Base-by-base conservation (phyloP, 2,888 invertebrate species). In the Caenorhabditis macrosperma region DNA sequence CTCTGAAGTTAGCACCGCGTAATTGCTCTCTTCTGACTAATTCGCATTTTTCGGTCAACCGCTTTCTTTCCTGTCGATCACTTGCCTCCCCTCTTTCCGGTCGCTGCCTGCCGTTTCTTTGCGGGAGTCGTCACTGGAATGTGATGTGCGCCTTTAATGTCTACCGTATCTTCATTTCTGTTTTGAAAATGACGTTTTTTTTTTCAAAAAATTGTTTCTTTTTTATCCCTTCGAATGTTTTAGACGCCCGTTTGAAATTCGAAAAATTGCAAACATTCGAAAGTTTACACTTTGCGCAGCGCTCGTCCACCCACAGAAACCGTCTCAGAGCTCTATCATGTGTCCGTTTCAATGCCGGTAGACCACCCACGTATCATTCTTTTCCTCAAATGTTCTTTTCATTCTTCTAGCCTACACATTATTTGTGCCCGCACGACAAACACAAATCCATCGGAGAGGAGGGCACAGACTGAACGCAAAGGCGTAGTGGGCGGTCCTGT, bases 351-450 rank as follows among this genome's bases (percentile, higher is more conserved):
- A 7, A 17, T 55, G 33, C 38, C 57, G 35, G 38, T 57, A 55
- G 38, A n/a, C 59, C 59, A 44, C 59, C 59, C 59, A 59, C 59
- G 59, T 59, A 59, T 59, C 59, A 28, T 59, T 44, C 17, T 54
- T 54, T 9, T n/a, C 22, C 38, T 57, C 38, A 26, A 26, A 10
- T 24, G 12, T 26, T 50, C 50, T 50, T 26, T 50, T 50, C 24
- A 50, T 57, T 57, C 35, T 59, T 59, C 59, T 59, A 59, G 59
- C 59, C 59, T 59, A 59, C 59, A 59, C 59, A 26, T 6, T 41
- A 22, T 59, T 20, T 59, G 41, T 44, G 24, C 44, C 44, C 59
- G 59, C 41, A n/a, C 28, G 28, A 57, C 57, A 59, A 59, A 59
- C 44, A 59, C 59, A 55, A 35, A 55, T 35, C 55, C 26, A 28